Evolutionary conservation across 2,797 vertebrate species (phyloP).

Genomic region (Falco rusticolus): DNA sequence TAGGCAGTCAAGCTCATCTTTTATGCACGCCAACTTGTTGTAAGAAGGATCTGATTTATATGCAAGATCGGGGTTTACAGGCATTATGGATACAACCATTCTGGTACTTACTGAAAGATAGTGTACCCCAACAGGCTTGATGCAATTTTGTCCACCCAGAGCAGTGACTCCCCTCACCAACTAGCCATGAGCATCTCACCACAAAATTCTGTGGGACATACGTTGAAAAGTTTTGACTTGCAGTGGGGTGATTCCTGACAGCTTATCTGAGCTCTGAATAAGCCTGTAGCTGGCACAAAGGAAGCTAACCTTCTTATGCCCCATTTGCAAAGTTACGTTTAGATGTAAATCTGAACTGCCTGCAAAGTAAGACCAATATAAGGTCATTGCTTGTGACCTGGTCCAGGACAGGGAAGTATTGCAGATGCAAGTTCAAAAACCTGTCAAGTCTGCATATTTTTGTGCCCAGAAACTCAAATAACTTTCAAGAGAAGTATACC

Average conservation of each 20-base stretch:
- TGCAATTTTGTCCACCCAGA: not conserved
- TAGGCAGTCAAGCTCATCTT: not conserved
- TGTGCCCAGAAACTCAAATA: not conserved
- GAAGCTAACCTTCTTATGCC: not conserved
- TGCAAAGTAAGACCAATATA: not conserved
- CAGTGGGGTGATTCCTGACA: not conserved
- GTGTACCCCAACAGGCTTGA: not conserved
- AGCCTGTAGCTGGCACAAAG: not conserved
- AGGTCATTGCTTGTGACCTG: not conserved
- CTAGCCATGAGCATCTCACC: not conserved
- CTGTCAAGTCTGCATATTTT: not conserved
- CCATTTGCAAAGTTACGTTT: not conserved
- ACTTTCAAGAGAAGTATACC: not conserved
- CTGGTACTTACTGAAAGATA: not conserved
- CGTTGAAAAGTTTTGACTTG: not conserved
- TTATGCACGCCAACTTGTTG: not conserved
- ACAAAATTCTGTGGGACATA: not conserved
- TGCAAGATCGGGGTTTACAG: not conserved
- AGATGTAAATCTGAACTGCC: not conserved
- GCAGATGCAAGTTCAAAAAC: not conserved
- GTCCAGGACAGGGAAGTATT: not conserved
- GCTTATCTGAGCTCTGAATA: not conserved
- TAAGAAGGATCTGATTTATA: not conserved
- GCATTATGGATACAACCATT: not conserved
- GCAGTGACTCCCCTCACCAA: not conserved